Percentiles rank a stretch among this genome's conserved stretches.
These are phyloP conservation scores for Fopius arisanus DNA, from an alignment of 1,140 invertebrate genomes.

Conservation along the genomic window DNA sequence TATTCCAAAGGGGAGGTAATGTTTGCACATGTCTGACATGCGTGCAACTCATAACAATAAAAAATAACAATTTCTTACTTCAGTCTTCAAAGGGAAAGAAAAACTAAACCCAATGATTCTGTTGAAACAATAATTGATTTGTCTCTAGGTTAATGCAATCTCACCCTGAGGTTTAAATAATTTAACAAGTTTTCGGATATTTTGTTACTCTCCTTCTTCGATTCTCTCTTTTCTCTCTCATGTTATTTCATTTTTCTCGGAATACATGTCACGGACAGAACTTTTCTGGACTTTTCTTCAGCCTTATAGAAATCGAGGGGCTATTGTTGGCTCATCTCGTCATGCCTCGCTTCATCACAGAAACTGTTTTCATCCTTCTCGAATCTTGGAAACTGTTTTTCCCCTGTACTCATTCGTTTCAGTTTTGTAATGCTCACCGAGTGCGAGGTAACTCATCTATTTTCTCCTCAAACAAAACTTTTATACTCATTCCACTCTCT, in stretches of 20 bases:
- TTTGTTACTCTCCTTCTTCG: background rate
- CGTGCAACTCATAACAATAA: background rate
- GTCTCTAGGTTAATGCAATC: no score
- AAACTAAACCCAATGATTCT: no score
- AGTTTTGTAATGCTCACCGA: background rate
- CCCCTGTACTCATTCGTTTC: background rate
- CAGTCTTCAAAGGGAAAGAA: background rate
- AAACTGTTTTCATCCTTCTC: background rate
- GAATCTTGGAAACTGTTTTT: background rate
- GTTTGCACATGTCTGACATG: background rate
- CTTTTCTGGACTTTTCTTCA: slow-evolving; percentile 29
- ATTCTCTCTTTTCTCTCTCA: slow-evolving; percentile 4
- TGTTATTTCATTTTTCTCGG: slow-evolving; percentile 35
- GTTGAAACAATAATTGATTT: no score
- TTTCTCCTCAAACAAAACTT: background rate
- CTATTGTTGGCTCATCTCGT: slow-evolving; percentile 22
- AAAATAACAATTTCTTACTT: background rate
- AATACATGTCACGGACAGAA: background rate
- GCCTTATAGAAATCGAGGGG: slow-evolving; percentile 13
- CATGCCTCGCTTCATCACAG: background rate
- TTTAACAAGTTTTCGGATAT: no score
- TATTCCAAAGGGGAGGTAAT: background rate
- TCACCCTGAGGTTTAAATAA: no score
- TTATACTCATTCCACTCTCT: background rate
- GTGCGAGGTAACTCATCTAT: background rate